Evolutionary conservation across 2,797 vertebrate species (phyloP).

Genomic region (Caiman crocodilus): DNA sequence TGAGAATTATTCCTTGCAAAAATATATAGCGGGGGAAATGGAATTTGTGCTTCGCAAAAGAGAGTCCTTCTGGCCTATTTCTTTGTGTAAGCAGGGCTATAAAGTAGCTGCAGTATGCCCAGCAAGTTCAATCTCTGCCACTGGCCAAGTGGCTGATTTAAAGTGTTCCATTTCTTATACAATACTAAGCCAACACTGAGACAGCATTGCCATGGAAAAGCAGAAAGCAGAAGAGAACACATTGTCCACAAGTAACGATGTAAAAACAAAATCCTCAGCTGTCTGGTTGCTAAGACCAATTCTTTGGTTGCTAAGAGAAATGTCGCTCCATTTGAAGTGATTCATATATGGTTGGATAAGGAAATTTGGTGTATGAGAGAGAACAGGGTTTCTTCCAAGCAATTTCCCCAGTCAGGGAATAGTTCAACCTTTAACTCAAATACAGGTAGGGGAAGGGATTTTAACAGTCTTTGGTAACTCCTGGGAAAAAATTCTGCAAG

Average conservation of each 20-base stretch:
- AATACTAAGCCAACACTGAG: constrained; percentile 1
- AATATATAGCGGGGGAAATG: not conserved
- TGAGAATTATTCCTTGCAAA: constrained; percentile 19
- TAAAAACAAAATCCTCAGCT: constrained; percentile 65
- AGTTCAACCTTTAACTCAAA: not conserved
- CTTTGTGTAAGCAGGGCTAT: not conserved
- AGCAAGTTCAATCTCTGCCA: not conserved
- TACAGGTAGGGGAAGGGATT: not conserved
- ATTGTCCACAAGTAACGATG: constrained; percentile 39
- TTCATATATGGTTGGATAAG: constrained; percentile 59
- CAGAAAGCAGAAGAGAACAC: constrained; percentile 36
- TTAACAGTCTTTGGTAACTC: not conserved
- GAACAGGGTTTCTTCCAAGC: constrained; percentile 45
- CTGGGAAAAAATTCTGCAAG: not conserved
- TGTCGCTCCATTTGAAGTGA: constrained; percentile 58
- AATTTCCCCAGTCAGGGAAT: not conserved
- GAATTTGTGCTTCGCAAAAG: constrained; percentile 14
- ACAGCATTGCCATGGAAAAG: constrained; percentile 36
- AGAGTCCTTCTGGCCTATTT: not conserved
- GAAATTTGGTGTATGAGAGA: constrained; percentile 38
- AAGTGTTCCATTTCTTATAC: not conserved
- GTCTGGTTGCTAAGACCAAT: constrained; percentile 69
- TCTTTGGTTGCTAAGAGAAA: constrained; percentile 70
- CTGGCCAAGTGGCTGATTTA: not conserved
- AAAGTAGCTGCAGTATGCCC: not conserved